phyloP scores from a whole-genome alignment of 2,113 vertebrate species.

The Benitochromis conjunctus region DNA sequence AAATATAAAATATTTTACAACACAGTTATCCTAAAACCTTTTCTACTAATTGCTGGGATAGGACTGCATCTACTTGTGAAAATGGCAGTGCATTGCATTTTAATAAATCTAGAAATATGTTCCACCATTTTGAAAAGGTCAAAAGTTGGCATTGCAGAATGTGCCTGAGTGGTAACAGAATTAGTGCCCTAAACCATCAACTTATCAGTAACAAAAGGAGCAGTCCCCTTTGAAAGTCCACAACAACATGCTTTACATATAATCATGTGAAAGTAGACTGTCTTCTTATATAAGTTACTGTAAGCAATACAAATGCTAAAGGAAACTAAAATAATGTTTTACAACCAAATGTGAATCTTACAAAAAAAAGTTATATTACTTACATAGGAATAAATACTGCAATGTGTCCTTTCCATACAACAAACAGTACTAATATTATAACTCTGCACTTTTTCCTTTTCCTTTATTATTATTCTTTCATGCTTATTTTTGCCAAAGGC shows the following conservation, averaged over 20 bases:
- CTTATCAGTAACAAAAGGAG: not conserved
- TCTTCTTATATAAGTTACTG: not conserved
- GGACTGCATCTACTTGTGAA: not conserved
- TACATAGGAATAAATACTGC: not conserved
- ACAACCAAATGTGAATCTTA: not conserved
- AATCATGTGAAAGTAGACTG: not conserved
- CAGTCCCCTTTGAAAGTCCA: not conserved
- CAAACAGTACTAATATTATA: not conserved
- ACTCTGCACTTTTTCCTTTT: not conserved
- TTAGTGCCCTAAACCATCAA: not conserved
- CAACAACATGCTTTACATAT: not conserved
- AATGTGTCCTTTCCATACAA: not conserved
- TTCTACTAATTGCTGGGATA: not conserved
- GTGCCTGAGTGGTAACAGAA: not conserved
- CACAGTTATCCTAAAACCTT: not conserved
- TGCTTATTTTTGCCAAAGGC: not conserved
- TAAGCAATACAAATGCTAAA: not conserved
- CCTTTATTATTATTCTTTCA: not conserved
- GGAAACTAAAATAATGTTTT: not conserved
- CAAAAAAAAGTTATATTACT: not conserved
- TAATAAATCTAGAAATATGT: not conserved
- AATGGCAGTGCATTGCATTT: not conserved
- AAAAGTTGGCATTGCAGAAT: not conserved
- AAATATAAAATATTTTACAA: not conserved
- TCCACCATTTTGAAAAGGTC: not conserved